phyloP scores from a whole-genome alignment of 2,113 vertebrate genomes.

The Turdus rufiventris region DNA sequence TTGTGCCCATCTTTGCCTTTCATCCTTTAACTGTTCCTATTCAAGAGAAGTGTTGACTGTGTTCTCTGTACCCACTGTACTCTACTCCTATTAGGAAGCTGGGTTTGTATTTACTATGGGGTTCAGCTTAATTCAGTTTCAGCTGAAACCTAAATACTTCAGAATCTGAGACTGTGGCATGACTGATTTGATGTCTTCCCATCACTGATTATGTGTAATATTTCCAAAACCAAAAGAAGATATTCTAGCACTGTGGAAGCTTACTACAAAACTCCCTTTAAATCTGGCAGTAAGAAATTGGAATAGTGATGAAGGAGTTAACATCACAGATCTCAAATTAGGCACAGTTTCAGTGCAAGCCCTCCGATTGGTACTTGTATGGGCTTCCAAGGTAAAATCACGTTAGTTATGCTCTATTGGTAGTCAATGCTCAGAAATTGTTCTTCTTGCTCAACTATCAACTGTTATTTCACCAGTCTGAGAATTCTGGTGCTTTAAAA shows the following conservation, averaged over 20 bases:
- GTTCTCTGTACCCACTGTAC: not conserved
- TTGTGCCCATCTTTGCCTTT: not conserved
- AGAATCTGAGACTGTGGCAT: not conserved
- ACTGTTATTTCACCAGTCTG: not conserved
- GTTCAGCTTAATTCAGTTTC: not conserved
- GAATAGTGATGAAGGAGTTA: not conserved
- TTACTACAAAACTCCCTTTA: not conserved
- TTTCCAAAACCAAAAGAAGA: not conserved
- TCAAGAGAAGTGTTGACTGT: not conserved
- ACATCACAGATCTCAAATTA: not conserved
- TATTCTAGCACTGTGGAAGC: not conserved
- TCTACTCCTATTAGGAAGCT: not conserved
- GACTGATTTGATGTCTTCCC: not conserved
- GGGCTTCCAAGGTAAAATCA: not conserved
- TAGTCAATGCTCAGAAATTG: not conserved
- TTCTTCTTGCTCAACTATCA: not conserved
- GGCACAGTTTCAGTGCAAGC: not conserved
- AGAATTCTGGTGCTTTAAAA: not conserved
- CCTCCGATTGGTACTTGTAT: not conserved
- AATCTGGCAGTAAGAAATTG: not conserved
- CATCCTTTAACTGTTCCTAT: not conserved
- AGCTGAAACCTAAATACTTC: not conserved
- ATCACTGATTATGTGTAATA: rapidly evolving
- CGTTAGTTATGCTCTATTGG: not conserved
- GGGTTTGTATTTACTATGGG: not conserved